Percentiles rank a stretch among this genome's conserved stretches.
These are phyloP conservation scores for Harpalus rubripes DNA, from an alignment of 2,888 invertebrate species.

Conservation along the genomic window DNA sequence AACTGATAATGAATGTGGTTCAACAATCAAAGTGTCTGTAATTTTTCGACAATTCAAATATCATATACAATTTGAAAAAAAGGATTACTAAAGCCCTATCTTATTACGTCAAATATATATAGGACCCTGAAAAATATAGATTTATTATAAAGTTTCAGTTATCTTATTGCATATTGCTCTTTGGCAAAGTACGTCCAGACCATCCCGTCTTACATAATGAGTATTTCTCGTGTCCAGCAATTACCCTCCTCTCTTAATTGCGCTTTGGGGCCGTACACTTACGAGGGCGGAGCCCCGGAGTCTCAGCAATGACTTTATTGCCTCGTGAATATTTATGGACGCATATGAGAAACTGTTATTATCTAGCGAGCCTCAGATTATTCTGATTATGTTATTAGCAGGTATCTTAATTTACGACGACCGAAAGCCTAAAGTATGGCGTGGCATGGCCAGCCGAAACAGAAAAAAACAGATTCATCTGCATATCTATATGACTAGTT, in stretches of 20 bases:
- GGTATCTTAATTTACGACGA: slow-evolving; percentile 64
- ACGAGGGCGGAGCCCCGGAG: slow-evolving; percentile 19
- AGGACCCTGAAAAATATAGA: no score
- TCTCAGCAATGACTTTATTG: slow-evolving; percentile 56
- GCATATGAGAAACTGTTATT: slow-evolving; percentile 64
- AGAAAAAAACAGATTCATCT: slow-evolving; percentile 37
- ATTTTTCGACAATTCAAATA: no score
- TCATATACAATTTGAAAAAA: no score
- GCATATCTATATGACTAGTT: slow-evolving; percentile 40
- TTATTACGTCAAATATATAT: no score
- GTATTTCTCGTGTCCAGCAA: slow-evolving; percentile 2
- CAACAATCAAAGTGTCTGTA: no score
- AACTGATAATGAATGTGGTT: no score
- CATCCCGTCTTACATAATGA: not conserved
- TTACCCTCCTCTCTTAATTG: not conserved
- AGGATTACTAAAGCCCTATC: no score
- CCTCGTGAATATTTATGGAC: slow-evolving; percentile 65
- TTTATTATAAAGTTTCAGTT: no score
- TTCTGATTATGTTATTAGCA: slow-evolving; percentile 66
- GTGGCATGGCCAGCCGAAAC: not conserved
- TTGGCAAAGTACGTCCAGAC: not conserved
- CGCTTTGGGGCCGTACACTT: not conserved
- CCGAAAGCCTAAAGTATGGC: slow-evolving; percentile 31
- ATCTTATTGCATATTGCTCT: not conserved
- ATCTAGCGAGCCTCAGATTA: slow-evolving; percentile 56